Evolutionary conservation across 2,888 invertebrate genomes (phyloP).

Genomic region (Hedychridium roseum): DNA sequence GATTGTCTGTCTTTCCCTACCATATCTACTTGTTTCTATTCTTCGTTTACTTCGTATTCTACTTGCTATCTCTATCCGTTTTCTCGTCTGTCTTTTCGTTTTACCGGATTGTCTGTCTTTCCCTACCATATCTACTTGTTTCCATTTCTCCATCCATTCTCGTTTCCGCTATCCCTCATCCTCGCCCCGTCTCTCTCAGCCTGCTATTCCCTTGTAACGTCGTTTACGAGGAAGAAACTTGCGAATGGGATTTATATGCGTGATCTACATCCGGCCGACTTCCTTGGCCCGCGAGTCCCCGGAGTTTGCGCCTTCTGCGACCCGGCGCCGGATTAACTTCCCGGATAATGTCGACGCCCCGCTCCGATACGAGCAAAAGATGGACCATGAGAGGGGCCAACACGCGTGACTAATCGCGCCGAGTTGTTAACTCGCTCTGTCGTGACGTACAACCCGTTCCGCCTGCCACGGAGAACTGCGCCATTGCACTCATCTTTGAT

Average conservation of each 20-base stretch:
- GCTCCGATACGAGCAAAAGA: too few relatives aligned
- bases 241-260: conserved; percentile 18
- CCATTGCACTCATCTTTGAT: too few relatives aligned
- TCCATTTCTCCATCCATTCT: too few relatives aligned
- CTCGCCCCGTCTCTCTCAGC: conserved; percentile 2
- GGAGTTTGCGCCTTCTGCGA: too few relatives aligned
- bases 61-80: background rate
- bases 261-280: background rate
- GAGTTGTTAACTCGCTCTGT: too few relatives aligned
- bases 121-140: conserved; percentile 1
- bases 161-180: conserved; percentile 3
- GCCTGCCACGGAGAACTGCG: too few relatives aligned
- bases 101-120: conserved; percentile 6
- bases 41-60: background rate
- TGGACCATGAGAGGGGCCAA: conserved; percentile 3
- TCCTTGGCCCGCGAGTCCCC: too few relatives aligned
- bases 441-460: too few relatives aligned
- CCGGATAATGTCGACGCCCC: too few relatives aligned
- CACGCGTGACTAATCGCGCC: conserved; percentile 24
- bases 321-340: too few relatives aligned
- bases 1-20: conserved; percentile 5
- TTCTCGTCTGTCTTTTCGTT: too few relatives aligned
- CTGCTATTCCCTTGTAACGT: conserved; percentile 17
- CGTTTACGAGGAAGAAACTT: conserved; percentile 25
- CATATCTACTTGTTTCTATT: background rate